phyloP scores from a whole-genome alignment of 2,888 invertebrate species.

The Norana najaformis region DNA sequence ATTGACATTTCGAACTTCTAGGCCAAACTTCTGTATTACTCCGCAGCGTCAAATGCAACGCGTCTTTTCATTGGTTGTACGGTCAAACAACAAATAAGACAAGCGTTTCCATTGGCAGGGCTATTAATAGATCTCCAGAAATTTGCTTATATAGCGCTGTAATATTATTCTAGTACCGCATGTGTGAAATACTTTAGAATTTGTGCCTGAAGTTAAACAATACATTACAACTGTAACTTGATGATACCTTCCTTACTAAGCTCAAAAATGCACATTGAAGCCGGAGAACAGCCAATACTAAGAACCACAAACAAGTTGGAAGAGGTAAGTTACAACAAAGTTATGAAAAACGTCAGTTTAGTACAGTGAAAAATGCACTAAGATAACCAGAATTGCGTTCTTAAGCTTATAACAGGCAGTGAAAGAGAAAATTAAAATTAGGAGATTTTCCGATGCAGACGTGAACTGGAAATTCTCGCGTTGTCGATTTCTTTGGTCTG shows the following conservation, averaged over 20 bases:
- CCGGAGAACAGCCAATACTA: no score
- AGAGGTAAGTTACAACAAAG: no score
- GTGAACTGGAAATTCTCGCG: not conserved
- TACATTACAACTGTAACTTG: no score
- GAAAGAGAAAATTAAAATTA: not conserved
- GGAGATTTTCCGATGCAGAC: not conserved
- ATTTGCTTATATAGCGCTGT: not conserved
- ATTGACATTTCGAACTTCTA: not conserved
- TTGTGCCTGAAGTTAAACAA: no score
- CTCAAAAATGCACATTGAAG: no score
- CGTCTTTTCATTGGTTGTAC: not conserved
- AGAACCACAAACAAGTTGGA: no score
- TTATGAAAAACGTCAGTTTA: not conserved
- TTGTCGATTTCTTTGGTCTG: not conserved
- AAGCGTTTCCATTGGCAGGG: not conserved
- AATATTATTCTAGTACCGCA: not conserved
- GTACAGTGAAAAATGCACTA: not conserved
- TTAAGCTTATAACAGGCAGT: not conserved
- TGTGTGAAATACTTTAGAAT: not conserved
- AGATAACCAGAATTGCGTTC: not conserved
- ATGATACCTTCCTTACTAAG: no score
- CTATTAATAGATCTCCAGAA: constrained; percentile 1
- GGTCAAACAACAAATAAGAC: not conserved
- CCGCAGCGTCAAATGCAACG: not conserved
- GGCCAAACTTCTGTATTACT: constrained; percentile 19